A percentile compares a stretch with the other conserved stretches of the same genome.
Conservation (phyloP, 2,797 vertebrate species). For the Rousettus madagascariensis region DNA sequence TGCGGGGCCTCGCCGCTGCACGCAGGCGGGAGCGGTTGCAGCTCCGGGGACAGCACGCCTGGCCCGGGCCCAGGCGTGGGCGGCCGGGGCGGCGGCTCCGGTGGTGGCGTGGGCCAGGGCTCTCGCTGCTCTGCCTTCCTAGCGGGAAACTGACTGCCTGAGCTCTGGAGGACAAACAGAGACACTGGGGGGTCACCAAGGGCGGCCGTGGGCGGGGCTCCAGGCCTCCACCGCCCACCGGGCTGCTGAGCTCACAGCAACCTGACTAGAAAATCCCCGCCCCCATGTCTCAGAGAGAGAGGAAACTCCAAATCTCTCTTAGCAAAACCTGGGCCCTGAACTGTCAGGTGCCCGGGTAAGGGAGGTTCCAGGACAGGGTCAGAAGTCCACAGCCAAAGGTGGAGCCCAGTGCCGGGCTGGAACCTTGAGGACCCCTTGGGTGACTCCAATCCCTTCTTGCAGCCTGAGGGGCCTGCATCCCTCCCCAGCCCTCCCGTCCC, state of each 20-base stretch:
- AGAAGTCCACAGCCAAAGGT: background rate
- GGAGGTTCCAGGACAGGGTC: background rate
- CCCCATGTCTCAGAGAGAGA: background rate
- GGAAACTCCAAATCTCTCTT: background rate
- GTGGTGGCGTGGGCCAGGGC: slow-evolving; percentile 67
- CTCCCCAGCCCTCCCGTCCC: background rate
- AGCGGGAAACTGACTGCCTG: slow-evolving; percentile 82
- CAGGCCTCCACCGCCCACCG: slow-evolving; percentile 3
- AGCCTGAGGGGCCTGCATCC: background rate
- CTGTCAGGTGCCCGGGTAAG: background rate
- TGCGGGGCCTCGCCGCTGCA: slow-evolving; percentile 65
- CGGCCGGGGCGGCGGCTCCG: slow-evolving; percentile 64
- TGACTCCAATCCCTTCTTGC: background rate
- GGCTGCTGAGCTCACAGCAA: background rate
- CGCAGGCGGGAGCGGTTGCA: slow-evolving; percentile 59
- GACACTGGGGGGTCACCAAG: slow-evolving; percentile 75
- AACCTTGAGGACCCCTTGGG: no score
- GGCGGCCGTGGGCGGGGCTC: background rate
- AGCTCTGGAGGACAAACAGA: slow-evolving; percentile 83
- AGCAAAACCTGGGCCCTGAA: slow-evolving; percentile 13
- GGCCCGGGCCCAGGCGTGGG: slow-evolving; percentile 63
- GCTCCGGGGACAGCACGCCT: slow-evolving; percentile 44
- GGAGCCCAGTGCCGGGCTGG: background rate
- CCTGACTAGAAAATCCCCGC: background rate
- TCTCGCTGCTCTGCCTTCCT: slow-evolving; percentile 80